Evolutionary conservation across 1,140 invertebrate species (phyloP).

Genomic region (Apocrypta bakeri): DNA sequence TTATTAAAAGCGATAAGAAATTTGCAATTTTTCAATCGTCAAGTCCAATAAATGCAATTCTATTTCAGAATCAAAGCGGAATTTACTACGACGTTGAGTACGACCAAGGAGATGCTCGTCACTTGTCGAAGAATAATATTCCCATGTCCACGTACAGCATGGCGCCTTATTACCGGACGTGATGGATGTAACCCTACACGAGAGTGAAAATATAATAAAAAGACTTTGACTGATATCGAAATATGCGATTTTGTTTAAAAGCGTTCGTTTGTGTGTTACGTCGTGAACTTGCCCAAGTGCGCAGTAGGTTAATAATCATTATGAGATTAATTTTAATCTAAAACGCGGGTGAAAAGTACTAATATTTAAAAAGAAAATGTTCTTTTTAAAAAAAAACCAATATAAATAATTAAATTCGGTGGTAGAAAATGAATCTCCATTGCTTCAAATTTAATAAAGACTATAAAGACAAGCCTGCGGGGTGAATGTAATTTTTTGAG

Average conservation of each 20-base stretch:
- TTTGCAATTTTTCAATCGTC: background rate
- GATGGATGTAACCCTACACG: slow-evolving; percentile 37
- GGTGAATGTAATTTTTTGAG: slow-evolving; percentile 20
- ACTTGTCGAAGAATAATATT: slow-evolving; percentile 77
- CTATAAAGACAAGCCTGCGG: background rate
- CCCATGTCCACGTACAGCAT: slow-evolving; percentile 82
- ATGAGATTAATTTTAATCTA: slow-evolving; percentile 29
- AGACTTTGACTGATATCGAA: background rate
- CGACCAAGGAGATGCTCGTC: slow-evolving; percentile 80
- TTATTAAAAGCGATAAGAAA: too few species aligned
- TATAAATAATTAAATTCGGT: slow-evolving; percentile 32
- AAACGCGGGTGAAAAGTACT: slow-evolving; percentile 6
- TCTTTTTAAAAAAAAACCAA: background rate
- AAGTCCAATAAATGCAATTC: background rate
- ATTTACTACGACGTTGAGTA: slow-evolving; percentile 93
- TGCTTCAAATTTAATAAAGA: slow-evolving; percentile 25
- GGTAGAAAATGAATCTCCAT: slow-evolving; percentile 33
- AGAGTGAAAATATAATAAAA: background rate
- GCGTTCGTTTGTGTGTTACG: background rate
- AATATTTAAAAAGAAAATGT: slow-evolving; percentile 25
- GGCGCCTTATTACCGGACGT: slow-evolving; percentile 71
- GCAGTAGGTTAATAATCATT: slow-evolving; percentile 28
- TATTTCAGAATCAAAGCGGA: slow-evolving; percentile 84
- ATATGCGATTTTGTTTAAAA: background rate
- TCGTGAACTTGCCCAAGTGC: slow-evolving; percentile 22